Evolutionary conservation across 2,888 invertebrate species (phyloP), one percentile per base, ranked within the genome.

Genomic region (Heterodera filipjevi): DNA sequence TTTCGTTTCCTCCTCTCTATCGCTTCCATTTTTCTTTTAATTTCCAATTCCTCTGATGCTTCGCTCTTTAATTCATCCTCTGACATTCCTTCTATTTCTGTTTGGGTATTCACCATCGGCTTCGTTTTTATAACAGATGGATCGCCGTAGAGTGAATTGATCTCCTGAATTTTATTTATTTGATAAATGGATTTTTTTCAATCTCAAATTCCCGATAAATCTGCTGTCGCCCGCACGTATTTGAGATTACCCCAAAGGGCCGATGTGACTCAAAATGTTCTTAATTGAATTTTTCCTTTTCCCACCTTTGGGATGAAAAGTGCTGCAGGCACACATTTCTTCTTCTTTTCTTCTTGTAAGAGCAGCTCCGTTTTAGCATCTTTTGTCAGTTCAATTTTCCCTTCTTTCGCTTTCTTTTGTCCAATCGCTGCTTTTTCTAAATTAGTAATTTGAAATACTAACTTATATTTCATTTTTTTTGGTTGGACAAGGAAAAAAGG

Each of bases 81-180:
- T 30, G 81, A 59, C 30, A 79, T 80, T 53, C 80, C 80, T 75
- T 82, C 19, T 68, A 82, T 76, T 53, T 39, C 39, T 39, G 49
- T 19, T 71, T 85, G 70, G 3, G 84, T 68, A 8, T 73, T 77
- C 12, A 78, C 19, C 49, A 71, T 81, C 8, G 80, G 78, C 33
- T 64, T 77, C 16, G 81, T 81, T 59, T 84, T 76, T 8, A 81
- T 66, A 16, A 73, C 78, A 44, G 80, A 79, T 10, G 81, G 84
- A 70, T 85, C 84, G 1, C 85, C 85, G 49, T 81, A 84, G n/a
- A 79, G 76, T 33, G 87, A 88, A 77, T 85, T 87, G 72, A 88
- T 88, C 66, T 88, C 88, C 79, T 75, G 2, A 75, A 75, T 22
- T 49, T n/a, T 2, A 27, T 32, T 30, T 30, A 3, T 66, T 30